These are phyloP conservation scores for Pelusios castaneus DNA, from an alignment of 2,113 vertebrate genomes.

Conservation along the genomic window DNA sequence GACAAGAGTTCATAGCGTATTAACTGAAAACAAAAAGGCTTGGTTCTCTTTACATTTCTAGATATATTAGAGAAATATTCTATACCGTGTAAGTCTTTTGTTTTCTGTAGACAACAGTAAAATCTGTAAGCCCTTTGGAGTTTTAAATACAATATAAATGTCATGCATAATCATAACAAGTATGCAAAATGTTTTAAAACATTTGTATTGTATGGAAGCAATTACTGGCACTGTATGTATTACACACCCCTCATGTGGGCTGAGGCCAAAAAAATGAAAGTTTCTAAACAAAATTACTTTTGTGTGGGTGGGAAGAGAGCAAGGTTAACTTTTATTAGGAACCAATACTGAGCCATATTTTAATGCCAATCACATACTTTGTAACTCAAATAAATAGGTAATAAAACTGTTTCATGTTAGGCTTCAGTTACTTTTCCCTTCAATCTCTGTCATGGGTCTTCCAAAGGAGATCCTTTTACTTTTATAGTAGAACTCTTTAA, in stretches of 20 bases:
- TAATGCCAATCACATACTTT: constrained; percentile 87
- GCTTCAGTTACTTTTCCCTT: constrained; percentile 63
- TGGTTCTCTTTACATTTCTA: constrained; percentile 2
- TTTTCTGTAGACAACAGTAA: constrained; percentile 63
- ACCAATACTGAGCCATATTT: constrained; percentile 81
- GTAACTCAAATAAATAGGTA: constrained; percentile 81
- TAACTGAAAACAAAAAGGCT: constrained; percentile 52
- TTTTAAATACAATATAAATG: constrained; percentile 74
- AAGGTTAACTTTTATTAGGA: constrained; percentile 85
- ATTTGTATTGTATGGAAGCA: constrained; percentile 91
- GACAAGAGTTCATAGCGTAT: constrained; percentile 45
- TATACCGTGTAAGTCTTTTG: constrained; percentile 10
- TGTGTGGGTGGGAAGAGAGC: constrained; percentile 83
- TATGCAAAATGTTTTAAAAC: constrained; percentile 77
- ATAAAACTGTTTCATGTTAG: constrained; percentile 78
- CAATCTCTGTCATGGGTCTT: constrained; percentile 17
- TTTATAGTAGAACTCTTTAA: constrained; percentile 22
- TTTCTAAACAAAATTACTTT: constrained; percentile 88
- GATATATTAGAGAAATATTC: constrained; percentile 17
- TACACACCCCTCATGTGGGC: constrained; percentile 86
- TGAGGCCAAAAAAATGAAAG: constrained; percentile 75
- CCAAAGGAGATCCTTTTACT: constrained; percentile 8
- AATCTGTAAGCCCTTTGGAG: constrained; percentile 51
- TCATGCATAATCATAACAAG: constrained; percentile 73
- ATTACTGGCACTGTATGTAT: constrained; percentile 88